Evolutionary conservation across 1,140 invertebrate species (phyloP), one percentile per base, ranked within the genome.

Genomic region (Bombus affinis): DNA sequence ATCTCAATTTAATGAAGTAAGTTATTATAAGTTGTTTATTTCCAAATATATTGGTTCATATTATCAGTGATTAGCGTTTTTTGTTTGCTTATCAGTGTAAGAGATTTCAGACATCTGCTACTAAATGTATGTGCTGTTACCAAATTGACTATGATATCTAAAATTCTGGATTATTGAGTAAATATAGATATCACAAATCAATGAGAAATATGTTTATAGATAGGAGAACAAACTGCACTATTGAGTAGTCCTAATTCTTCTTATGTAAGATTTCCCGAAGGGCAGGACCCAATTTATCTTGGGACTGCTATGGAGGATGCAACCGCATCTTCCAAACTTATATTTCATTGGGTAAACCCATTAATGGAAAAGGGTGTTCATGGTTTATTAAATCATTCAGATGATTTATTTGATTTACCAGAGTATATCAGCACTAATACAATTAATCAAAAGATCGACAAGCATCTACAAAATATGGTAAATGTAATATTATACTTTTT

Each of bases 321-420:
- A 22, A 96, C 96, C 47, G 96, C 96, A 90, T 91, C 97, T 4
- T 98, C 98, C 0, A 97, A 96, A 92, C 95, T 99, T 12, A 95
- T 97, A 28, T 99, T 99, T 92, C 95, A 96, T 86, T 99, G 98
- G 98, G 98, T 99, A 0, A 96, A 97, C 85, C 97, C 97, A 15
- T 94, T 99, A 65, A 97, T 99, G 94, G 92, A 96, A 75, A 98
- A 98, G 96, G 98, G 98, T 10, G 95, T 96, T 10, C 95, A 96
- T 74, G 97, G 97, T 13, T 96, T 97, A 86, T 94, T 99, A 13
- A 96, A 96, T 78, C 96, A 96, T 91, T 94, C 97, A 1, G 97
- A 98, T 92, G 98, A 99, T 95, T 94, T 99, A 0, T 98, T 97
- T 95, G 97, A 98, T 94, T 94, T 99, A 70, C 98, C 98, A 1